Evolutionary conservation across 2,797 vertebrate species (phyloP).

Genomic region (Rhyacichthys aspro): DNA sequence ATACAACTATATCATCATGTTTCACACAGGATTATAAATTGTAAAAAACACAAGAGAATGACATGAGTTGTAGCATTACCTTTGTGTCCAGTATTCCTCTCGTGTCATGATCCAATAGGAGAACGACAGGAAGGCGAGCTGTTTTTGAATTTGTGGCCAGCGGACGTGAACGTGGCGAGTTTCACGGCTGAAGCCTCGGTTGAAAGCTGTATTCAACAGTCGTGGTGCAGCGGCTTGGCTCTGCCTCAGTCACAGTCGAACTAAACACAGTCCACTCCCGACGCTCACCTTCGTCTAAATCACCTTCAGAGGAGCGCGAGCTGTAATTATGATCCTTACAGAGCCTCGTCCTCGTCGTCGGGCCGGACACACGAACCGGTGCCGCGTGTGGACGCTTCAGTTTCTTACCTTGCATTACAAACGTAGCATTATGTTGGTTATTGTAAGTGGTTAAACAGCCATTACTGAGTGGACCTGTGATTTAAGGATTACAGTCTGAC

Average conservation of each 20-base stretch:
- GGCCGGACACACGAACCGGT: conserved; percentile 12
- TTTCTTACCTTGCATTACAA: neutral
- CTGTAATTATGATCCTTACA: conserved; percentile 54
- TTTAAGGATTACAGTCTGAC: conserved; percentile 75
- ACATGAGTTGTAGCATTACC: too few relatives aligned
- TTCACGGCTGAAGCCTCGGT: conserved; percentile 53
- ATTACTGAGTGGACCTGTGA: conserved; percentile 72
- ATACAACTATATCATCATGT: too few relatives aligned
- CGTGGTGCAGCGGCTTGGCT: conserved; percentile 58
- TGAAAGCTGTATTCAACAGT: conserved; percentile 63
- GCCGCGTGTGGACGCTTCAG: neutral
- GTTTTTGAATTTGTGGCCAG: conserved; percentile 43
- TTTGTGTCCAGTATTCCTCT: too few relatives aligned
- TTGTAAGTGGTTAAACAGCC: conserved; percentile 74
- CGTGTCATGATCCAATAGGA: neutral
- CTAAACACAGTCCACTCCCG: conserved; percentile 49
- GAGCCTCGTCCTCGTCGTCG: conserved; percentile 30
- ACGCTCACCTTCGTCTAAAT: conserved; percentile 50
- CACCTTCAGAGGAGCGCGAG: conserved; percentile 38
- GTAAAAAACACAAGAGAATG: too few relatives aligned
- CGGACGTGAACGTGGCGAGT: conserved; percentile 59
- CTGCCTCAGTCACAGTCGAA: conserved; percentile 36
- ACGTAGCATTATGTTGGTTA: conserved; percentile 64
- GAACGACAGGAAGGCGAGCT: conserved; percentile 12
- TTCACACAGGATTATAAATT: too few relatives aligned